Evolutionary conservation across 1,140 invertebrate genomes (phyloP).

Genomic region (Aphelinus certus): DNA sequence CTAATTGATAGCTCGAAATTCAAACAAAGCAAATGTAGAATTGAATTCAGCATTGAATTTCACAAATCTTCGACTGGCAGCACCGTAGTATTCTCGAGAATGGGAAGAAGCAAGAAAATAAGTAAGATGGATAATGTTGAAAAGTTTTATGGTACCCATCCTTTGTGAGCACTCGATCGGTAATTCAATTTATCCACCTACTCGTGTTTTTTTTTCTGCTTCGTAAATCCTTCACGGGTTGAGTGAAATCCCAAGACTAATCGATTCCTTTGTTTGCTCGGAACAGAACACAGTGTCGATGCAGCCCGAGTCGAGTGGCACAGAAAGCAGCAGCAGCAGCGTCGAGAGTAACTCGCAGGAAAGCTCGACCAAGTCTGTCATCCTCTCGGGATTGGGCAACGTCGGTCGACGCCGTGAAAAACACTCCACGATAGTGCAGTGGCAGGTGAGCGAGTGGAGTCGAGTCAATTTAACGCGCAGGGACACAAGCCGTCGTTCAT

Average conservation of each 20-base stretch:
- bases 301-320: conserved; percentile 49
- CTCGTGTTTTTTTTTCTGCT: too few relatives aligned
- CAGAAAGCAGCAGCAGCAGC: too few relatives aligned
- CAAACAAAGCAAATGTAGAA: too few relatives aligned
- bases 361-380: conserved; percentile 59
- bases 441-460: conserved; percentile 61
- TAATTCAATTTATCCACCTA: too few relatives aligned
- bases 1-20: too few relatives aligned
- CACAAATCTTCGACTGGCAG: too few relatives aligned
- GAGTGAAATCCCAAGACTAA: neutral
- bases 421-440: conserved; percentile 65
- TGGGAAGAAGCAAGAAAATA: too few relatives aligned
- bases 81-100: too few relatives aligned
- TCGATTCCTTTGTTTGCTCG: neutral
- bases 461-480: neutral
- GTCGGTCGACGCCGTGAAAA: conserved; percentile 63
- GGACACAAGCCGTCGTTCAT: conserved; percentile 34
- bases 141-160: too few relatives aligned
- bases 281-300: conserved; percentile 64
- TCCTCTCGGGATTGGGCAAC: conserved; percentile 72
- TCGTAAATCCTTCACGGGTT: neutral
- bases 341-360: conserved; percentile 2
- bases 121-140: too few relatives aligned
- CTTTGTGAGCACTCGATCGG: too few relatives aligned
- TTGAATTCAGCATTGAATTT: too few relatives aligned